Evolutionary conservation across 2,888 invertebrate species (phyloP).

Genomic region (Palloptera scutellata): DNA sequence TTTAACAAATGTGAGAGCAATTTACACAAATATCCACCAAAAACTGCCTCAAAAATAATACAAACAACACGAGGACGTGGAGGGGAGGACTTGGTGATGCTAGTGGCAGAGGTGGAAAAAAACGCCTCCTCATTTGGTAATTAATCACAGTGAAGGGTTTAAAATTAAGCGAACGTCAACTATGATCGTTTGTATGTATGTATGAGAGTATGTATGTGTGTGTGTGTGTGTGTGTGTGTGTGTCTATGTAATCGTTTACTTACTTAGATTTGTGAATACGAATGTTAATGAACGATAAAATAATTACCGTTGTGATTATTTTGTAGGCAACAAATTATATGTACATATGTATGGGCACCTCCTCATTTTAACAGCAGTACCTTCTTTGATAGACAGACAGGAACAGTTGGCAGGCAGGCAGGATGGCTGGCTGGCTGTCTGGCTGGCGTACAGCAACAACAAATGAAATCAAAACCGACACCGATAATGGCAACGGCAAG

Average conservation of each 20-base stretch:
- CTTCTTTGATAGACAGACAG: too few species aligned
- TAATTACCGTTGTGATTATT: conserved; percentile 13
- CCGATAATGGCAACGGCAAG: conserved; percentile 7
- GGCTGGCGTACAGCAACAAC: background rate
- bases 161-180: conserved; percentile 13
- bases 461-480: conserved; percentile 18
- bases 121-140: conserved; percentile 17
- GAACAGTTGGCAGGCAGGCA: background rate
- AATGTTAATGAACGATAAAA: conserved; percentile 16
- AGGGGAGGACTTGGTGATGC: too few species aligned
- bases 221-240: conserved; percentile 9
- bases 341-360: background rate
- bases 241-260: background rate
- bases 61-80: too few species aligned
- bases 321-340: conserved; percentile 8
- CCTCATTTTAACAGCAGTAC: too few species aligned
- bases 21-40: too few species aligned
- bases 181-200: background rate
- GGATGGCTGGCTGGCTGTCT: background rate
- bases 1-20: too few species aligned
- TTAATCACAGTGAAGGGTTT: conserved; percentile 25
- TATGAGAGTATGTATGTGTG: background rate
- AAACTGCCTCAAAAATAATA: too few species aligned
- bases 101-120: too few species aligned
- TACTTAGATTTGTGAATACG: background rate